Conservation (phyloP, 2,113 vertebrate species). For the Heterochromis multidens region DNA sequence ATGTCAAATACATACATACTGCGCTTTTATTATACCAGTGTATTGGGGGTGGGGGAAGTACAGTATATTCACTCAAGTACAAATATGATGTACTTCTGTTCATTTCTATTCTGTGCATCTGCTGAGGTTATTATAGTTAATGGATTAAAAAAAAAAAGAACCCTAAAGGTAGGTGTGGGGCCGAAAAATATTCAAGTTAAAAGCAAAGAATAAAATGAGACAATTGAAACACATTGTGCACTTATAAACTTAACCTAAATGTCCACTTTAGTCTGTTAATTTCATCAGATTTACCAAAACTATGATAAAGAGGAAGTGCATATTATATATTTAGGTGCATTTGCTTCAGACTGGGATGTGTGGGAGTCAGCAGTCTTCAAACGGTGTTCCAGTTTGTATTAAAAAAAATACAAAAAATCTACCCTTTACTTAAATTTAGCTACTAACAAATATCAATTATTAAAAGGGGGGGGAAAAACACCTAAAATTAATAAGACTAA, state of each 20-base stretch:
- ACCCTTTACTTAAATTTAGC: neutral
- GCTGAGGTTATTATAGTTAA: no score
- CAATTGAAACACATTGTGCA: no score
- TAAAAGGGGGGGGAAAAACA: no score
- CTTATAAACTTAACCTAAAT: no score
- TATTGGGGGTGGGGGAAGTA: neutral
- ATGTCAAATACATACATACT: neutral
- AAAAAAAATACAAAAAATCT: no score
- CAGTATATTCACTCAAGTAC: neutral
- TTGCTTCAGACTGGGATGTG: neutral
- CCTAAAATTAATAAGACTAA: no score
- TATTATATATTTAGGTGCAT: neutral
- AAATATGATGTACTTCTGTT: neutral
- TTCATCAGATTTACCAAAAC: neutral
- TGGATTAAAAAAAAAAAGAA: no score
- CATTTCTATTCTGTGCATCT: neutral
- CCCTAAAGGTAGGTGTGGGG: no score
- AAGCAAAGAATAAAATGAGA: no score
- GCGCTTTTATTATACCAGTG: neutral
- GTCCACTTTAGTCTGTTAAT: no score
- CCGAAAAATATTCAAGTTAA: no score
- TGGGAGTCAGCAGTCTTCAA: neutral
- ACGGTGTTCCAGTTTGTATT: neutral
- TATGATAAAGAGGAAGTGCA: neutral
- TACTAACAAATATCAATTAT: neutral